phyloP scores from a whole-genome alignment of 1,140 invertebrate species.

The Aphis craccivora region DNA sequence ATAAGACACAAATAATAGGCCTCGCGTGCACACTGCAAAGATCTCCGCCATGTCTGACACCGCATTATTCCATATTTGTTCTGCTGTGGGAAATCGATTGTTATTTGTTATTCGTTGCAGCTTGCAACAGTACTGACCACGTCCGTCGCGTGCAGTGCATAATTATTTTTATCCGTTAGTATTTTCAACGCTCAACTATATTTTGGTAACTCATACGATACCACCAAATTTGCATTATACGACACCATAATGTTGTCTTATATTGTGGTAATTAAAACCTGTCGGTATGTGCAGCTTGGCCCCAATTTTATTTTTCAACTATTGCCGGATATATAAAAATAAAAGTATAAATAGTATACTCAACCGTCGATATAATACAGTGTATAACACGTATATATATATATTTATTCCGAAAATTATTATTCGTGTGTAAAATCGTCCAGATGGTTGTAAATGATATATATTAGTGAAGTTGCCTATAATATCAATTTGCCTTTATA shows the following conservation, averaged over 20 bases:
- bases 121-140: neutral
- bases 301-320: neutral
- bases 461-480: neutral
- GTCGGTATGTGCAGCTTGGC: neutral
- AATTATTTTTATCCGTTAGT: conserved; percentile 5
- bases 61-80: neutral
- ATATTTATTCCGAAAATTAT: neutral
- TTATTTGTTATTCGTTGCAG: neutral
- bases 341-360: neutral
- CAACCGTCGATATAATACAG: neutral
- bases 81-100: neutral
- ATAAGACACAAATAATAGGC: neutral
- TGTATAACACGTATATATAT: neutral
- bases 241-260: neutral
- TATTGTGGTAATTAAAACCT: neutral
- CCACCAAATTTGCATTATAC: neutral
- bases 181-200: neutral
- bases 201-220: neutral
- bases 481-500: neutral
- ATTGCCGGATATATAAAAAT: neutral
- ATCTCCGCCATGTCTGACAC: neutral
- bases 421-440: neutral
- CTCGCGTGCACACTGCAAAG: neutral
- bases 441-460: neutral
- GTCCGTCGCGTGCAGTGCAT: neutral